A percentile compares a stretch with the other conserved stretches of the same genome.
Conservation (phyloP, 2,888 invertebrate genomes). For the Drosophila formosana region DNA sequence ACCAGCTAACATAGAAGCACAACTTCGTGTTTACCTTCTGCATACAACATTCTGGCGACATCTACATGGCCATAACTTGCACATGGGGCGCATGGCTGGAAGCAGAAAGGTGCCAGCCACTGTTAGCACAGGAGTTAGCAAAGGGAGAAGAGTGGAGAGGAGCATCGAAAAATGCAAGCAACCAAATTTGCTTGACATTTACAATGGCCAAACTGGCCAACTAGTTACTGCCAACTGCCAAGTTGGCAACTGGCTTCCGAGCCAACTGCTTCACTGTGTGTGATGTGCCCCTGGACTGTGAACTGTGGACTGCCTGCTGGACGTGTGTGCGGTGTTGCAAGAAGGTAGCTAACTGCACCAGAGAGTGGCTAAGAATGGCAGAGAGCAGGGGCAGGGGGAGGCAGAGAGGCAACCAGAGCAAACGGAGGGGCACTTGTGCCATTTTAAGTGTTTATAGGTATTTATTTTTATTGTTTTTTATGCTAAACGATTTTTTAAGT, state of each 20-base stretch:
- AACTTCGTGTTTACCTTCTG: constrained; percentile 49
- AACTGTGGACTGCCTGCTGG: background rate
- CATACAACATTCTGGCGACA: constrained; percentile 58
- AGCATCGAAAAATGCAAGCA: constrained; percentile 58
- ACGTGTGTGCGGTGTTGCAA: background rate
- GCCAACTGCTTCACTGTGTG: constrained; percentile 12
- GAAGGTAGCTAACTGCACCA: background rate
- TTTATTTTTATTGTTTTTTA: constrained; percentile 78
- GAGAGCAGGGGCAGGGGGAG: background rate
- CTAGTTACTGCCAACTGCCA: constrained; percentile 47
- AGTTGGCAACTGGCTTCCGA: constrained; percentile 46
- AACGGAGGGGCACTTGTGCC: constrained; percentile 59
- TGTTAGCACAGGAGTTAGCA: background rate
- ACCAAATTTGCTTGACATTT: constrained; percentile 79
- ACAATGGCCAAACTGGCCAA: constrained; percentile 73
- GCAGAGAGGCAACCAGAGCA: background rate
- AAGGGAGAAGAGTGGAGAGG: background rate
- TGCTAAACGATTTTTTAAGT: constrained; percentile 80
- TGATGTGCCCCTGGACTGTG: constrained; percentile 32
- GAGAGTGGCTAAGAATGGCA: background rate
- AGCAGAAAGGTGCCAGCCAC: background rate
- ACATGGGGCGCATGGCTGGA: constrained; percentile 15
- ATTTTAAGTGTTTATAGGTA: constrained; percentile 81
- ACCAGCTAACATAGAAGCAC: constrained; percentile 12
- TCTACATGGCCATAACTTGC: constrained; percentile 62